Evolutionary conservation across 2,797 vertebrate species (phyloP).

Genomic region (Helicolenus hilgendorfi): DNA sequence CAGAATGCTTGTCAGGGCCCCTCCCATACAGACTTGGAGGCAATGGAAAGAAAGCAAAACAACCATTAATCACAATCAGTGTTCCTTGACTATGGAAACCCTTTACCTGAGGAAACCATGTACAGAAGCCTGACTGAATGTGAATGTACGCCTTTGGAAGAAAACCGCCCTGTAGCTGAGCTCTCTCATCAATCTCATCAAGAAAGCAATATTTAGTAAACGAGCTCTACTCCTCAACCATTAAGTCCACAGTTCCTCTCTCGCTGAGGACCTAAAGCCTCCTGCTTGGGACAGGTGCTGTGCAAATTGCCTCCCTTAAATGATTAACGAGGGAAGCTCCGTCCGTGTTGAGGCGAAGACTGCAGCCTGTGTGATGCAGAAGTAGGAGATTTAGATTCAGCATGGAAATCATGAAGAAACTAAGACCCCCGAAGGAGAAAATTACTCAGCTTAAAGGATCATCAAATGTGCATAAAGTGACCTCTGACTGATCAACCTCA

Average conservation of each 20-base stretch:
- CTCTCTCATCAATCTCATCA: constrained; percentile 29
- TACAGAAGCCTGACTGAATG: constrained; percentile 32
- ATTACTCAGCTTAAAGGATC: constrained; percentile 8
- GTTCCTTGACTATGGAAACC: constrained; percentile 43
- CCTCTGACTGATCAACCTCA: constrained; percentile 13
- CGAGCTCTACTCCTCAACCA: constrained; percentile 66
- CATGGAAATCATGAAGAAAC: not conserved
- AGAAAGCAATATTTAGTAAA: constrained; percentile 76
- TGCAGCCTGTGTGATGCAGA: constrained; percentile 21
- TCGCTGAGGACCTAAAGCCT: constrained; percentile 68
- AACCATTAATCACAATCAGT: constrained; percentile 61
- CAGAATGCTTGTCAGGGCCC: not conserved
- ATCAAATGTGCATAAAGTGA: constrained; percentile 15
- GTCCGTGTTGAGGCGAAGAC: constrained; percentile 38
- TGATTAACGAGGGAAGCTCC: constrained; percentile 77
- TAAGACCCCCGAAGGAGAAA: not conserved
- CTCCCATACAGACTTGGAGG: not conserved
- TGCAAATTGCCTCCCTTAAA: constrained; percentile 78
- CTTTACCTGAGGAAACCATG: constrained; percentile 17
- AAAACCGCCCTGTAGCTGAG: constrained; percentile 20
- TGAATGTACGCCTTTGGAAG: not conserved
- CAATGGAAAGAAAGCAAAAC: constrained; percentile 19
- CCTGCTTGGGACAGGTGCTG: constrained; percentile 76
- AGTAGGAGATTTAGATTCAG: constrained; percentile 9
- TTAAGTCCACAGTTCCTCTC: constrained; percentile 60